phyloP scores from a whole-genome alignment of 2,888 invertebrate species.

The Spodoptera picta region DNA sequence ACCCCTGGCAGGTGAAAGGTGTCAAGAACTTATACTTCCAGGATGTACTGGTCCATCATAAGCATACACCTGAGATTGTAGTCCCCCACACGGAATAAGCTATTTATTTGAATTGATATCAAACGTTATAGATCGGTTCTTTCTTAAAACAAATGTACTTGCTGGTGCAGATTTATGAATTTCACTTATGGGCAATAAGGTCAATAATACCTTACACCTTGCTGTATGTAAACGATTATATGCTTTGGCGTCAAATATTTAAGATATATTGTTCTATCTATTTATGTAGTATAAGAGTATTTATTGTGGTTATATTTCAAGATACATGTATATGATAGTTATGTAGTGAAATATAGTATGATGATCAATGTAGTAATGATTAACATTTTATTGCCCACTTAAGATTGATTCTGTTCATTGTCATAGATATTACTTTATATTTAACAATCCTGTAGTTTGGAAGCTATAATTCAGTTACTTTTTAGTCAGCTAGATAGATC shows the following conservation, averaged over 20 bases:
- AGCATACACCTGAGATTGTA: conserved; percentile 76
- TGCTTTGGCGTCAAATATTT: conserved; percentile 7
- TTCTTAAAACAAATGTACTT: not conserved
- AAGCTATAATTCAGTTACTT: conserved; percentile 23
- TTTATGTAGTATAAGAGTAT: conserved; percentile 31
- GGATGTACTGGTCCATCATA: conserved; percentile 87
- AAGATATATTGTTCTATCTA: conserved; percentile 22
- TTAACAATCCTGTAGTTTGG: conserved; percentile 11
- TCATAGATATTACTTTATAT: conserved; percentile 1
- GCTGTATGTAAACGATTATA: not conserved
- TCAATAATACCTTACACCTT: not conserved
- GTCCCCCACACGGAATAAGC: conserved; percentile 65
- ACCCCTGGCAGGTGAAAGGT: conserved; percentile 70
- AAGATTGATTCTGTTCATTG: conserved; percentile 17
- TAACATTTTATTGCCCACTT: conserved; percentile 25
- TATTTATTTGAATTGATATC: conserved; percentile 5
- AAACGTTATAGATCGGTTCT: conserved; percentile 10
- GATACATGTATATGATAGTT: conserved; percentile 11
- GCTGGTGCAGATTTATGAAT: not conserved
- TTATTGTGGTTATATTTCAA: conserved; percentile 15
- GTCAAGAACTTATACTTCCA: conserved; percentile 84
- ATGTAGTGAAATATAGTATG: conserved; percentile 24
- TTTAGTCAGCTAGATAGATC: conserved; percentile 44
- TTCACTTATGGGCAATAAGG: not conserved
- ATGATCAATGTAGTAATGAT: conserved; percentile 14